Base-by-base conservation (phyloP, 2,888 invertebrate genomes). In the Disparrhopalites patrizii region DNA sequence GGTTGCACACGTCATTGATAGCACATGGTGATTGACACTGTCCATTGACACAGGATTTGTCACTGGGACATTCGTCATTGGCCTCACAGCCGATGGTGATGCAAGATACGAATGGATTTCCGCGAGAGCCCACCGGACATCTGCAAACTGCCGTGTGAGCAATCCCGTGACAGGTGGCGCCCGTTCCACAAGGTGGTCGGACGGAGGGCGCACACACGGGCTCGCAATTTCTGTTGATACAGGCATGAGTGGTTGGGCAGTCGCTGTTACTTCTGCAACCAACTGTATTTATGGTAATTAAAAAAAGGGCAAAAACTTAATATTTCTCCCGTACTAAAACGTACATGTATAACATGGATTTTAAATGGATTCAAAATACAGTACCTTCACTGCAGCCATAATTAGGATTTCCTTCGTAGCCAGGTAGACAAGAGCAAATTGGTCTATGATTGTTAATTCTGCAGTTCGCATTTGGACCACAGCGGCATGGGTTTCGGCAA, bases 401-500 rank as follows among this genome's bases (percentile, higher is more conserved):
- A 50, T 71, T 68, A 30, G 76, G 75, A 68, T 75, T 74, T 56
- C 76, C 76, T 54, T 76, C 74, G 33, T 74, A 76, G 8, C 77
- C 77, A 1, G 76, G 70, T 38, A 77, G 76, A 66, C 79, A 80
- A 0, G 76, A 73, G 71, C 79, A 79, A 27, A 72, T 72, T 18
- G 77, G 75, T 36, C 73, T 79, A 91, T 78, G 77, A 67, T 77
- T 75, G 31, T 75, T 66, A 54, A 77, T 76, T 43, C 75, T 68
- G 67, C 80, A 80, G 51, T 77, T 75, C 1, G 79, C 78, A 65
- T 76, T 77, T 1, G 76, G 84, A 60, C 93, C 94, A 78, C 94
- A 94, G 77, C 89, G 88, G 79, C 93, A 93, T 15, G 93, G 92
- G 76, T 90, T 89, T 74, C 90, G 84, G 77, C 94, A 94, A 73